Conservation (phyloP, 2,797 vertebrate species). For the Austrolebias charrua region DNA sequence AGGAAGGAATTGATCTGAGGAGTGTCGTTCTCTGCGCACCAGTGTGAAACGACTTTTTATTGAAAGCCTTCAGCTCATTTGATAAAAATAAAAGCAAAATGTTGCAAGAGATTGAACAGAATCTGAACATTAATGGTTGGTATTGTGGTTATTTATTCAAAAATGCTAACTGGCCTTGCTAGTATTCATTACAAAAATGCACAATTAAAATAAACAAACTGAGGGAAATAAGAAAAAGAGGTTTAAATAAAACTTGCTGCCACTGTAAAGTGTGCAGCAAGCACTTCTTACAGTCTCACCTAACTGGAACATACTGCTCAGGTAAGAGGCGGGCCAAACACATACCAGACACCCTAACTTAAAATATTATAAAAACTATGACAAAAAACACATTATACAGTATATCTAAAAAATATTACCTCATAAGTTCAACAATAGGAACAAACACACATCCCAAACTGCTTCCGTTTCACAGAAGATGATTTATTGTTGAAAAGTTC, state of each 20-base stretch:
- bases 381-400: too few relatives aligned
- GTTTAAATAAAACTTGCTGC: neutral
- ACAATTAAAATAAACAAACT: neutral
- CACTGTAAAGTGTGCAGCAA: neutral
- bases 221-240: neutral
- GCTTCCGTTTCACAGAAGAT: neutral
- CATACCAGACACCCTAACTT: neutral
- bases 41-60: neutral
- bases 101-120: neutral
- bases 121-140: neutral
- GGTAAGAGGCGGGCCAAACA: neutral
- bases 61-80: neutral
- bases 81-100: neutral
- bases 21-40: fast-evolving
- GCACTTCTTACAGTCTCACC: neutral
- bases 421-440: neutral
- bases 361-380: neutral
- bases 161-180: neutral
- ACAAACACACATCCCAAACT: neutral
- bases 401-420: neutral
- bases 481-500: neutral
- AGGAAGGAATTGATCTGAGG: too few relatives aligned
- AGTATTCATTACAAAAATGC: neutral
- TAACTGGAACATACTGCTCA: conserved; percentile 4
- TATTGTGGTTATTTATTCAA: neutral